Conservation (phyloP, 2,113 vertebrate species). For the Neodon shergylaensis region DNA sequence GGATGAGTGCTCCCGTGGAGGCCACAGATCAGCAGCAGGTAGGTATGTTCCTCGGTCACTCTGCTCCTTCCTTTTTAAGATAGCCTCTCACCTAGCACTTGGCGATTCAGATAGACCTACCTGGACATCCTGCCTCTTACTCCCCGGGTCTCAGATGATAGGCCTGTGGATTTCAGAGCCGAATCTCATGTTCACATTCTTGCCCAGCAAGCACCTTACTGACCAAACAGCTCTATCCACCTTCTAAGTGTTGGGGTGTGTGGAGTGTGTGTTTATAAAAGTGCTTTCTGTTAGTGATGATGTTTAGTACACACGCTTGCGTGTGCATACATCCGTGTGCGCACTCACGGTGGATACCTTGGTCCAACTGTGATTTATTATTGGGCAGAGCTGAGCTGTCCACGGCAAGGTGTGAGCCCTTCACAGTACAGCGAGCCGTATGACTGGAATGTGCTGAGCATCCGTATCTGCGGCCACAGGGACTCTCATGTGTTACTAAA, state of each 20-base stretch:
- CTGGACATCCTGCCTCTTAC: not conserved
- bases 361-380: too few relatives aligned
- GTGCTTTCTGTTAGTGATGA: not conserved
- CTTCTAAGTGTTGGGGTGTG: too few relatives aligned
- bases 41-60: not conserved
- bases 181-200: too few relatives aligned
- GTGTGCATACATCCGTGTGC: not conserved
- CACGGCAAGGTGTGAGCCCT: too few relatives aligned
- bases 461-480: accelerated
- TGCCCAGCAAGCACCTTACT: accelerated
- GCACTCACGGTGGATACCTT: not conserved
- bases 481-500: not conserved
- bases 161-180: accelerated
- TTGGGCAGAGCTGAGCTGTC: not conserved
- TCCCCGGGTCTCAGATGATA: not conserved
- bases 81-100: not conserved
- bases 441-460: not conserved
- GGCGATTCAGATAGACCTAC: not conserved
- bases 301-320: not conserved
- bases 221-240: too few relatives aligned
- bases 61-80: not conserved
- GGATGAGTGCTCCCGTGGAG: not conserved
- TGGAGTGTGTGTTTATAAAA: not conserved
- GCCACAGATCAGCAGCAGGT: not conserved
- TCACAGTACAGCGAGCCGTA: not conserved